A percentile compares a stretch with the other conserved stretches of the same genome.
Conservation (phyloP, 2,888 invertebrate genomes). For the Nemoura dubitans region DNA sequence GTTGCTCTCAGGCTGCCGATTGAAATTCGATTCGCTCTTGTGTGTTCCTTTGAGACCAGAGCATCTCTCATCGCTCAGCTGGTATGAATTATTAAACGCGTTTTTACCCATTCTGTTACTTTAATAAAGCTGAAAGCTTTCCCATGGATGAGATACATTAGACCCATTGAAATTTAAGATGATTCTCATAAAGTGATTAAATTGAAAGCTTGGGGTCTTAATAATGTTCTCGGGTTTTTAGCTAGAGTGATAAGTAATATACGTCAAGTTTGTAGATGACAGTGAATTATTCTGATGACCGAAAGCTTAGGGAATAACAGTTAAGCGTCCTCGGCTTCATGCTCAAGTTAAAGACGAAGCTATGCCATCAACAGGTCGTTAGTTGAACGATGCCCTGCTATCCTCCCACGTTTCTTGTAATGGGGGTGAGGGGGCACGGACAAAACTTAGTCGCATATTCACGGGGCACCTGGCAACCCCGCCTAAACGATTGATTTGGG, state of each 20-base stretch:
- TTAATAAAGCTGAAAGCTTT: conserved; percentile 7
- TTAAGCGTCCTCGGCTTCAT: neutral
- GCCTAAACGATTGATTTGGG: too few species aligned
- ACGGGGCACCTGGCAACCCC: too few species aligned
- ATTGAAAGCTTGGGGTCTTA: neutral
- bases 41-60: neutral
- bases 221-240: neutral
- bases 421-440: too few species aligned
- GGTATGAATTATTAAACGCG: neutral
- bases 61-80: neutral
- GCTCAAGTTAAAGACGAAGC: neutral
- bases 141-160: neutral
- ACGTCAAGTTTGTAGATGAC: neutral
- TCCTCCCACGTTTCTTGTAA: neutral
- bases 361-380: neutral
- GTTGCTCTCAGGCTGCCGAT: neutral
- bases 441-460: too few species aligned
- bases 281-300: neutral
- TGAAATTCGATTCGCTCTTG: neutral
- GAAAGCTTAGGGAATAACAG: neutral
- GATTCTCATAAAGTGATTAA: conserved; percentile 2
- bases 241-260: neutral
- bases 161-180: neutral
- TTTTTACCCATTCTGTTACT: neutral
- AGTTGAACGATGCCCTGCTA: neutral